Percentiles rank a stretch among this genome's conserved stretches.
These are phyloP conservation scores for Pilophorus perplexus DNA, from an alignment of 2,888 invertebrate genomes.

Conservation along the genomic window DNA sequence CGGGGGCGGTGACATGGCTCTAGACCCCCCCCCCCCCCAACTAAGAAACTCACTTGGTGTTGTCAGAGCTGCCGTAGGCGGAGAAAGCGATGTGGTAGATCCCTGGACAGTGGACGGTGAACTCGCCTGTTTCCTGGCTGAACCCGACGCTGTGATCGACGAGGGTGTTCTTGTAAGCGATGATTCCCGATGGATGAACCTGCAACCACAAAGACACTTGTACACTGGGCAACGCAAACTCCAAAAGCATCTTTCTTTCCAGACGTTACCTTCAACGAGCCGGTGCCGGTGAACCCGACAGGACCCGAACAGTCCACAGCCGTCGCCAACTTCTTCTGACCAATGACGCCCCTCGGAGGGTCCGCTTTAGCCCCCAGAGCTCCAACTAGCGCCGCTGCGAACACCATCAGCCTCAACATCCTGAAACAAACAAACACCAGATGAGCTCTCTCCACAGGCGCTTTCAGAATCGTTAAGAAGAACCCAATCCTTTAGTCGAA, in stretches of 20 bases:
- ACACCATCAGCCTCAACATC: constrained; percentile 26
- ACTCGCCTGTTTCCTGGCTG: constrained; percentile 54
- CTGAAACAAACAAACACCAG: constrained; percentile 15
- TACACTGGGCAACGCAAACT: too few relatives aligned
- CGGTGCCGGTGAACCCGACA: constrained; percentile 53
- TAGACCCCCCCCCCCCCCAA: too few relatives aligned
- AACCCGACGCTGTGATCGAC: constrained; percentile 55
- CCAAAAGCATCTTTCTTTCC: too few relatives aligned
- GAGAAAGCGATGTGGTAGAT: constrained; percentile 55
- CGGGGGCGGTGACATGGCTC: too few relatives aligned
- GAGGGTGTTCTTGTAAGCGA: constrained; percentile 50
- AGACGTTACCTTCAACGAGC: constrained; percentile 43
- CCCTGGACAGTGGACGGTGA: constrained; percentile 55
- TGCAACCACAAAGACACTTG: too few relatives aligned
- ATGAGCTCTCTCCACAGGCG: neutral
- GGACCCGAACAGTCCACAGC: constrained; percentile 54
- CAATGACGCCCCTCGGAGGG: constrained; percentile 52
- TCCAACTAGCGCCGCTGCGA: neutral
- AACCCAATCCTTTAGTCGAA: too few relatives aligned
- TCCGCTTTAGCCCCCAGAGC: constrained; percentile 50
- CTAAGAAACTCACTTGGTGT: constrained; percentile 47
- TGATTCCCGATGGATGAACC: constrained; percentile 46
- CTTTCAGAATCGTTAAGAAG: too few relatives aligned
- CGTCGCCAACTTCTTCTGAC: constrained; percentile 53
- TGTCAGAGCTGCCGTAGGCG: constrained; percentile 50